A percentile compares a stretch with the other conserved stretches of the same genome.
Evolutionary conservation across 2,113 vertebrate species (phyloP).

Genomic region (Eonycteris spelaea): DNA sequence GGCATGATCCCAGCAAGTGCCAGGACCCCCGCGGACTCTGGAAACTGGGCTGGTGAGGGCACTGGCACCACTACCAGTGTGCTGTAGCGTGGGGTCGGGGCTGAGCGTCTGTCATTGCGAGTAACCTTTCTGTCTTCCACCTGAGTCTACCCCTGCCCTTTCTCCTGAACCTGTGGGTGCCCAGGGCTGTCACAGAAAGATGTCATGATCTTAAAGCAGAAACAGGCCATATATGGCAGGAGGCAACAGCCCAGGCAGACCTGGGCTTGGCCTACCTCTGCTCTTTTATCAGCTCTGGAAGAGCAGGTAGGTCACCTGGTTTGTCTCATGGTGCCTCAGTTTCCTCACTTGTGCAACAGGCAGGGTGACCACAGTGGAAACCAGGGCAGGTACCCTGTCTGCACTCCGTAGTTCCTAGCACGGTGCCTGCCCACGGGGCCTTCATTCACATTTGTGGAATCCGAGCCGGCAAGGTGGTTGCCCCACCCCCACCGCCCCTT

Average conservation of each 20-base stretch:
- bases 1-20: conserved; percentile 83
- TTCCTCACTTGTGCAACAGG: not conserved
- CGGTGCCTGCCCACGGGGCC: not conserved
- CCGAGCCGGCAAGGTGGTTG: not conserved
- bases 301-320: not conserved
- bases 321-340: not conserved
- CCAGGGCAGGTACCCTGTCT: not conserved
- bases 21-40: conserved; percentile 49
- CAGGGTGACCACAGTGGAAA: not conserved
- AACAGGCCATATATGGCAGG: rapidly evolving
- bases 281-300: not conserved
- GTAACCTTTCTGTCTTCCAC: not conserved
- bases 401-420: not conserved
- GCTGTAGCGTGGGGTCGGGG: not conserved
- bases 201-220: not conserved
- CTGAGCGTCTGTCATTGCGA: rapidly evolving
- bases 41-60: not conserved
- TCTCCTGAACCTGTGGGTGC: not conserved
- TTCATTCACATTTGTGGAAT: not conserved
- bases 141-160: not conserved
- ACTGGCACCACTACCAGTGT: too few relatives aligned
- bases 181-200: not conserved
- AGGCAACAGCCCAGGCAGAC: not conserved
- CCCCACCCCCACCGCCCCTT: rapidly evolving
- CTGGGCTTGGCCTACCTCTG: rapidly evolving